phyloP scores from a whole-genome alignment of 2,113 vertebrate genomes.

The Amphilophus citrinellus region DNA sequence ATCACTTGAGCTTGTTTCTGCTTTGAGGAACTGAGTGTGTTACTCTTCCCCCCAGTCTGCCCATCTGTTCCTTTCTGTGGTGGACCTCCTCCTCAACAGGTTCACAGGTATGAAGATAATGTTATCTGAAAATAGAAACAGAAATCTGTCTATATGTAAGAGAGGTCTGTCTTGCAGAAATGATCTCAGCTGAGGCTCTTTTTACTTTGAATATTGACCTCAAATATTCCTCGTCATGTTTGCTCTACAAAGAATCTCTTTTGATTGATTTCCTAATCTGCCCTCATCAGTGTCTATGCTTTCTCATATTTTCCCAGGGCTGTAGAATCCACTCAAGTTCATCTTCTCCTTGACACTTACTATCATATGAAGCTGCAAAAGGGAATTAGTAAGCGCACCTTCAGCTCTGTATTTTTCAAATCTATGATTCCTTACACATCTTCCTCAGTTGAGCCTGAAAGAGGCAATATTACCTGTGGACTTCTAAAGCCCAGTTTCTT shows the following conservation, averaged over 20 bases:
- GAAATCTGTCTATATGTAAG: background rate
- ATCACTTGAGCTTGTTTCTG: too few species aligned
- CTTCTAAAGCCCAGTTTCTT: background rate
- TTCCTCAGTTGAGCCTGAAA: background rate
- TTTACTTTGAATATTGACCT: conserved; percentile 13
- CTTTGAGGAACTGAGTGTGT: background rate
- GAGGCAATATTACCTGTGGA: background rate
- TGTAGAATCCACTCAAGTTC: background rate
- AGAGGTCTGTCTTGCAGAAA: background rate
- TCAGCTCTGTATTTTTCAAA: background rate
- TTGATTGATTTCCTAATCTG: background rate
- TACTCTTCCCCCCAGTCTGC: background rate
- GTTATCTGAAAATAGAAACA: background rate
- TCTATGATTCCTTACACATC: background rate
- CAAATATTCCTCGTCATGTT: conserved; percentile 2
- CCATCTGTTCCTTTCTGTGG: background rate
- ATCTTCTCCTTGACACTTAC: conserved; percentile 11
- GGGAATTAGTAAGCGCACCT: background rate
- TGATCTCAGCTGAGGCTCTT: background rate
- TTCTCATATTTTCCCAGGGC: background rate
- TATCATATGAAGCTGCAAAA: background rate
- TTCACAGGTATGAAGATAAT: conserved; percentile 2
- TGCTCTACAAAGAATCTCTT: conserved; percentile 9
- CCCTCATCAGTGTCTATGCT: background rate
- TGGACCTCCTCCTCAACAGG: background rate